Conservation (phyloP, 2,888 invertebrate genomes). For the Oasisia sp. region DNA sequence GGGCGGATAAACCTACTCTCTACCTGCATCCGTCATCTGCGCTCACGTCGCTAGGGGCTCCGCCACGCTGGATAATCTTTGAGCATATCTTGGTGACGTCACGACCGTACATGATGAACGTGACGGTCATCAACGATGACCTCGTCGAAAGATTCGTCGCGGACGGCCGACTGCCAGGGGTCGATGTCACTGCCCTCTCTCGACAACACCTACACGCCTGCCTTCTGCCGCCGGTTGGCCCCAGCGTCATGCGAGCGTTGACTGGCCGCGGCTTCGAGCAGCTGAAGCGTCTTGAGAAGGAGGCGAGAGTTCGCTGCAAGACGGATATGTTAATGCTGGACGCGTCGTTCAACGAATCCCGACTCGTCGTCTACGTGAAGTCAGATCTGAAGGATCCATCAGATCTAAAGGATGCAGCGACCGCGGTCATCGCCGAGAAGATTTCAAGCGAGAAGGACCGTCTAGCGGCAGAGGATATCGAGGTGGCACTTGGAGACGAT, state of each 20-base stretch:
- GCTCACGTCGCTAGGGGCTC: constrained; percentile 43
- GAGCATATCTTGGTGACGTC: constrained; percentile 52
- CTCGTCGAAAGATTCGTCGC: not conserved
- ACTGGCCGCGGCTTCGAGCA: not conserved
- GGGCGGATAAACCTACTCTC: constrained; percentile 17
- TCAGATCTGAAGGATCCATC: too few relatives aligned
- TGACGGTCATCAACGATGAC: constrained; percentile 50
- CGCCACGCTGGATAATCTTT: constrained; percentile 55
- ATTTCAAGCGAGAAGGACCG: not conserved
- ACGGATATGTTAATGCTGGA: not conserved
- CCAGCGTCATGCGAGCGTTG: not conserved
- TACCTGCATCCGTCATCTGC: constrained; percentile 55
- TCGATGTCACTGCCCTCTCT: not conserved
- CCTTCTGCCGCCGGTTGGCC: not conserved
- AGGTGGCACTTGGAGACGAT: not conserved
- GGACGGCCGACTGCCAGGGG: not conserved
- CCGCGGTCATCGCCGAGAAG: not conserved
- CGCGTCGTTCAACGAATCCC: not conserved
- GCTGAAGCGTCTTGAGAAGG: not conserved
- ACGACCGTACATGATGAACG: constrained; percentile 50
- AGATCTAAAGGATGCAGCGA: not conserved
- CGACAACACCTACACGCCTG: not conserved
- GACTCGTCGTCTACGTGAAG: not conserved
- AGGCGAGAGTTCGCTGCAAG: not conserved
- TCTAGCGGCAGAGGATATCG: not conserved